Percentiles rank a stretch among this genome's conserved stretches.
Conservation (phyloP, 2,113 vertebrate species). For the Mugil cephalus region DNA sequence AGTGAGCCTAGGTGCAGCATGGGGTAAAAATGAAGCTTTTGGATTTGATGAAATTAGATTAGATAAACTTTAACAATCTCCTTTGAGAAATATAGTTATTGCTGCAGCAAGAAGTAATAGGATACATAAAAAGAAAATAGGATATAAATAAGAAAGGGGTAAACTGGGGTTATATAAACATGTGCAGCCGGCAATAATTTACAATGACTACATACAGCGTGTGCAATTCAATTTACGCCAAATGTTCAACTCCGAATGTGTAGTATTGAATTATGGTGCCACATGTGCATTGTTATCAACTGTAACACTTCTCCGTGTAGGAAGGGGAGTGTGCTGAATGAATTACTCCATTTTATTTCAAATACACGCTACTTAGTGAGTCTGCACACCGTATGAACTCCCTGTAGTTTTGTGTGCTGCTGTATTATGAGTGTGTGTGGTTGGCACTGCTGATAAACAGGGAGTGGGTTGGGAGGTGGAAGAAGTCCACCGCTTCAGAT, state of each 20-base stretch:
- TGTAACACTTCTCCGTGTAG: background rate
- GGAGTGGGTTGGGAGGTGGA: conserved; percentile 68
- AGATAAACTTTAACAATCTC: conserved; percentile 60
- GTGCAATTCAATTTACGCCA: conserved; percentile 50
- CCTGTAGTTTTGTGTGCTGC: conserved; percentile 16
- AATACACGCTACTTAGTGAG: conserved; percentile 35
- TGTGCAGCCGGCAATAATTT: conserved; percentile 41
- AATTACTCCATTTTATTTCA: conserved; percentile 4
- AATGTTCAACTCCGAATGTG: conserved; percentile 54
- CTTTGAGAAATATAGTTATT: conserved; percentile 51
- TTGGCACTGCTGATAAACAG: conserved; percentile 72
- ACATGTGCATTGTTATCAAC: conserved; percentile 24
- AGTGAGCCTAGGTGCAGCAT: conserved; percentile 6
- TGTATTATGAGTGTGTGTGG: conserved; percentile 40
- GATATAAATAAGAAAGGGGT: conserved; percentile 47
- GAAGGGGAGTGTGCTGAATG: background rate
- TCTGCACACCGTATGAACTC: conserved; percentile 13
- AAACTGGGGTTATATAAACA: conserved; percentile 59
- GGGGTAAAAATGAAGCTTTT: conserved; percentile 38
- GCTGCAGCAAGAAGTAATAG: conserved; percentile 43
- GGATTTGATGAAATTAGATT: conserved; percentile 59
- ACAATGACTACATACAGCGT: conserved; percentile 46
- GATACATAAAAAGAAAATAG: conserved; percentile 58
- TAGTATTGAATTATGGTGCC: conserved; percentile 42
- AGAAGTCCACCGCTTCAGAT: conserved; percentile 68